These are phyloP conservation scores for Catocala sponsa DNA, from an alignment of 2,888 invertebrate genomes.

Conservation along the genomic window DNA sequence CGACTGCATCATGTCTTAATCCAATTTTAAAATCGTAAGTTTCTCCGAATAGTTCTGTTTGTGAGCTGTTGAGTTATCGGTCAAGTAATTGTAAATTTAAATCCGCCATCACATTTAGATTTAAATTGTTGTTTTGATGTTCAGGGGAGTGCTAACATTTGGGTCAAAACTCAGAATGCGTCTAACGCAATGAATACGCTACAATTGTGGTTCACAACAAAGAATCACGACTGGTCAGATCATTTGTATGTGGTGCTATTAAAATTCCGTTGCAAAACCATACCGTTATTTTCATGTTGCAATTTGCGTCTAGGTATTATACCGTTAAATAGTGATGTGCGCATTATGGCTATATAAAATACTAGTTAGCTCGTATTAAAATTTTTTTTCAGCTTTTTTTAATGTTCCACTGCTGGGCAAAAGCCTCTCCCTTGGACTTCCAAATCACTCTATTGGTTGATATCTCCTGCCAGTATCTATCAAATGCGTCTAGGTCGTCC, in stretches of 20 bases:
- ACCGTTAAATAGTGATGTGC: constrained; percentile 29
- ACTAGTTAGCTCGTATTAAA: neutral
- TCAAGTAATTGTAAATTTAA: constrained; percentile 20
- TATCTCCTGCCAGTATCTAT: too few species aligned
- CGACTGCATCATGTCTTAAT: constrained; percentile 18
- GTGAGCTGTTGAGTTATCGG: constrained; percentile 6
- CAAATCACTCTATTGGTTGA: too few species aligned
- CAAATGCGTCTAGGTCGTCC: too few species aligned
- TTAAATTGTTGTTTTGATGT: constrained; percentile 21
- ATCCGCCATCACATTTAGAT: constrained; percentile 27
- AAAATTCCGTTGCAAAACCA: constrained; percentile 47
- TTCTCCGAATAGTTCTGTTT: constrained; percentile 21
- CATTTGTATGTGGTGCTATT: constrained; percentile 42
- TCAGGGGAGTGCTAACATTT: neutral
- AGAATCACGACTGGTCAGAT: constrained; percentile 33
- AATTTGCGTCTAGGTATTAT: constrained; percentile 38
- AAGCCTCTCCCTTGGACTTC: too few species aligned
- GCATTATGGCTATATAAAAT: constrained; percentile 7
- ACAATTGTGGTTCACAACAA: constrained; percentile 39
- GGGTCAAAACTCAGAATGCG: neutral
- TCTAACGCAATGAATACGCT: constrained; percentile 8
- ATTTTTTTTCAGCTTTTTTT: too few species aligned
- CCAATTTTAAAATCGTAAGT: constrained; percentile 21
- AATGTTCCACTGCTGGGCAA: too few species aligned
- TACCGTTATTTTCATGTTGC: constrained; percentile 49